These are phyloP conservation scores for Nasonia giraulti DNA, from an alignment of 1,140 invertebrate genomes.

Conservation along the genomic window DNA sequence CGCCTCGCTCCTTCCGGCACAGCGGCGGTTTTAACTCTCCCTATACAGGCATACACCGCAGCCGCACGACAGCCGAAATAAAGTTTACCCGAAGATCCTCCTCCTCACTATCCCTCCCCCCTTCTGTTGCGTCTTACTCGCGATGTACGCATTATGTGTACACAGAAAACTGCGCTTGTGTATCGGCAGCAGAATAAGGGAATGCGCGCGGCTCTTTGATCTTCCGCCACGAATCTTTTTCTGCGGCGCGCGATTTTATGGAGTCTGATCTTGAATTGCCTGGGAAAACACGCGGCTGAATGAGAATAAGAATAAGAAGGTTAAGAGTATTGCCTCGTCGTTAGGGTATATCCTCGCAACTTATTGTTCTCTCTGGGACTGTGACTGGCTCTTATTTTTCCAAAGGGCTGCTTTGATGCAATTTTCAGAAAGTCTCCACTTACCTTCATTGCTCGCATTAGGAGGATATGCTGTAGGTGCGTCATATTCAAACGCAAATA, in stretches of 20 bases:
- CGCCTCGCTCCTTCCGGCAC: constrained; percentile 10
- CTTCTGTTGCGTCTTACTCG: neutral
- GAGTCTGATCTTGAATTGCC: neutral
- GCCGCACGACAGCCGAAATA: constrained; percentile 14
- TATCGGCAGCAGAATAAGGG: neutral
- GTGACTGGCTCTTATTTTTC: neutral
- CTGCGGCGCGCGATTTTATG: neutral
- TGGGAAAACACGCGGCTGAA: neutral
- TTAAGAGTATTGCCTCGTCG: neutral
- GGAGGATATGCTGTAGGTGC: no score
- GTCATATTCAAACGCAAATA: no score
- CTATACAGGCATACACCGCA: neutral
- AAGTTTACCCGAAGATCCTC: constrained; percentile 42
- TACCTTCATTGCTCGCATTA: neutral
- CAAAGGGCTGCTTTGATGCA: neutral
- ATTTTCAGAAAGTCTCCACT: neutral
- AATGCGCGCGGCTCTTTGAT: neutral
- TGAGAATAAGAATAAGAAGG: neutral
- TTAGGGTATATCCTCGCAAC: neutral
- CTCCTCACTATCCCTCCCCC: neutral
- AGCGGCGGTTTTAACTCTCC: neutral
- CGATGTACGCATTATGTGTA: no score
- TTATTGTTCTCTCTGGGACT: neutral
- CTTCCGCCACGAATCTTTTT: neutral
- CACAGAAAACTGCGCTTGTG: neutral